Conservation (phyloP, 2,888 invertebrate genomes). For the Sinelater perroti region DNA sequence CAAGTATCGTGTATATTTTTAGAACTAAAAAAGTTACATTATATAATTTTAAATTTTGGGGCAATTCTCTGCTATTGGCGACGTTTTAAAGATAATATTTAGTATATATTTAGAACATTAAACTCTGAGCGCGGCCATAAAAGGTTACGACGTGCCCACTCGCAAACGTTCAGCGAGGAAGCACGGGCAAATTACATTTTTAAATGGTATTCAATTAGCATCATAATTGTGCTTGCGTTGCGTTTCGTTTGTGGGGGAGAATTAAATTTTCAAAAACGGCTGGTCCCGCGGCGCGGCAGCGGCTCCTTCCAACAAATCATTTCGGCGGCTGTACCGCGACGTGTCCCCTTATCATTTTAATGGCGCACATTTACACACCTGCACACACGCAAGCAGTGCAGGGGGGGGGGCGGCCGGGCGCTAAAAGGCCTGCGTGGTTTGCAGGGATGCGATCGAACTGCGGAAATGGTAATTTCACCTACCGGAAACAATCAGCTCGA, state of each 20-base stretch:
- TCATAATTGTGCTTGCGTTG: constrained; percentile 41
- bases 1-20: no score
- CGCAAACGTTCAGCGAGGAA: no score
- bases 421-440: no score
- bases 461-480: constrained; percentile 48
- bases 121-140: no score
- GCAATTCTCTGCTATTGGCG: no score
- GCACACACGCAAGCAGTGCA: neutral
- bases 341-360: constrained; percentile 30
- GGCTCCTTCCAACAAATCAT: constrained; percentile 30
- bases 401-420: neutral
- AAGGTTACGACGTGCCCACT: no score
- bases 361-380: constrained; percentile 19
- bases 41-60: no score
- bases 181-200: constrained; percentile 47
- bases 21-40: no score
- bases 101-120: no score
- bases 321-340: constrained; percentile 32
- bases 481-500: constrained; percentile 48
- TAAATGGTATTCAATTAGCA: constrained; percentile 43
- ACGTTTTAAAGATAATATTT: no score
- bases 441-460: constrained; percentile 18
- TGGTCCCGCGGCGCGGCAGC: constrained; percentile 26
- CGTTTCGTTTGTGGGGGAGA: constrained; percentile 35
- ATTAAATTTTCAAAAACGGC: constrained; percentile 41